phyloP scores from a whole-genome alignment of 2,113 vertebrate genomes.

The Bubo scandiacus region DNA sequence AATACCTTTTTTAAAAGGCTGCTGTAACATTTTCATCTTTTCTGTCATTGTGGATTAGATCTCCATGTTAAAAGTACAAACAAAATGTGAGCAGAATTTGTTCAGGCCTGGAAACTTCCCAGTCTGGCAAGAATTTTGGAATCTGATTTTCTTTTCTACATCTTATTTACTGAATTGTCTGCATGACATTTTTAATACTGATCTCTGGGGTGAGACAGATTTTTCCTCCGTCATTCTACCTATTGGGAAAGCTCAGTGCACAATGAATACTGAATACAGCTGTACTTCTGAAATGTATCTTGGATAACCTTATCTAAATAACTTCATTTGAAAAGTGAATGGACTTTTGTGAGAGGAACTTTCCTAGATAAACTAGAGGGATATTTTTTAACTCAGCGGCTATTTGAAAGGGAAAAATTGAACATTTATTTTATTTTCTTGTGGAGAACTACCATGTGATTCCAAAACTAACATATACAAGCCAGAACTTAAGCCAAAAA shows the following conservation, averaged over 20 bases:
- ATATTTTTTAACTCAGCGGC: slow-evolving; percentile 6
- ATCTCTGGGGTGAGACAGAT: not conserved
- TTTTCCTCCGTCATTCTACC: not conserved
- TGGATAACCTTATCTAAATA: slow-evolving; percentile 32
- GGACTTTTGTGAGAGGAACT: slow-evolving; percentile 25
- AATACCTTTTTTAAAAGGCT: not conserved
- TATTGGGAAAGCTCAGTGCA: not conserved
- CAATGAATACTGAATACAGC: not conserved
- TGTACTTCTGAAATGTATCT: slow-evolving; percentile 22
- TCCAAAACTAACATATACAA: slow-evolving; percentile 16
- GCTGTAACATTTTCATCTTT: not conserved
- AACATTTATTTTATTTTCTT: slow-evolving; percentile 9
- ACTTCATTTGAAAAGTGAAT: slow-evolving; percentile 25
- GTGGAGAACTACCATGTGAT: not conserved
- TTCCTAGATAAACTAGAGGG: not conserved
- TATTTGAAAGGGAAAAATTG: not conserved
- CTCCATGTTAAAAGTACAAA: not conserved
- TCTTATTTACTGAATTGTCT: not conserved
- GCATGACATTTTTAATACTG: not conserved
- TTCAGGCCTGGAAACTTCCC: not conserved
- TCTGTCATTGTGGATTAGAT: not conserved
- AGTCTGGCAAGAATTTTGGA: not conserved
- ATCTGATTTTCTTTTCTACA: not conserved
- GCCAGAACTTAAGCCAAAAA: not conserved
- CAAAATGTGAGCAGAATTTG: not conserved